phyloP scores from a whole-genome alignment of 2,888 invertebrate genomes.

The Spialia ferax region DNA sequence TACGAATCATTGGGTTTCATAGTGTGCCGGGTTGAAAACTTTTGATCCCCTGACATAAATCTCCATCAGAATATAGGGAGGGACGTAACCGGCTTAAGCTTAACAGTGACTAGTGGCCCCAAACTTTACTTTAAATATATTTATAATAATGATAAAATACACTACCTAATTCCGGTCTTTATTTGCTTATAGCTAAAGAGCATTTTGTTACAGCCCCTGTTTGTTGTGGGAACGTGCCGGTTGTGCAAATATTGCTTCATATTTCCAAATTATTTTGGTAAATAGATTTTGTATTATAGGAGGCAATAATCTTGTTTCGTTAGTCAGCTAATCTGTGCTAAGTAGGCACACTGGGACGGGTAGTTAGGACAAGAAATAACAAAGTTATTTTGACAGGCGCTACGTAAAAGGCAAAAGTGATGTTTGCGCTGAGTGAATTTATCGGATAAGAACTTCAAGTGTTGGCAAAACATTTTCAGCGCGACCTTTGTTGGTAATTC shows the following conservation, averaged over 20 bases:
- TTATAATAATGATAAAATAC: conserved; percentile 84
- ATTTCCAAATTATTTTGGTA: conserved; percentile 69
- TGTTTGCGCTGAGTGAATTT: background rate
- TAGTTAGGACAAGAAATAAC: conserved; percentile 14
- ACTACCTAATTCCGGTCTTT: conserved; percentile 78
- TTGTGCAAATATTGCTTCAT: conserved; percentile 78
- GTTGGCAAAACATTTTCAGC: conserved; percentile 8
- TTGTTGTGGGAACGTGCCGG: conserved; percentile 61
- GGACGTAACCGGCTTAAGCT: conserved; percentile 86
- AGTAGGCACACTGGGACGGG: conserved; percentile 7
- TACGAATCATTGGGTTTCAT: conserved; percentile 49
- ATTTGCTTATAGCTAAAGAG: conserved; percentile 75
- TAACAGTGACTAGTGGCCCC: conserved; percentile 83
- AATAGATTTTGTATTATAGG: conserved; percentile 75
- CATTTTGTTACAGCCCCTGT: conserved; percentile 72
- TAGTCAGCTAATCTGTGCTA: conserved; percentile 62
- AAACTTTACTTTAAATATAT: conserved; percentile 83
- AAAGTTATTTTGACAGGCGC: conserved; percentile 12
- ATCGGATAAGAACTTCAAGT: conserved; percentile 10
- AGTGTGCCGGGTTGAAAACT: conserved; percentile 79
- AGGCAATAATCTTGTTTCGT: conserved; percentile 71
- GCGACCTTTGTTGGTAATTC: background rate
- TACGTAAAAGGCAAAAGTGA: conserved; percentile 3
- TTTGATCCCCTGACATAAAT: conserved; percentile 86
- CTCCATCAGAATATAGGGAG: conserved; percentile 86